phyloP scores from a whole-genome alignment of 2,113 vertebrate genomes.

The Dipodomys merriami region DNA sequence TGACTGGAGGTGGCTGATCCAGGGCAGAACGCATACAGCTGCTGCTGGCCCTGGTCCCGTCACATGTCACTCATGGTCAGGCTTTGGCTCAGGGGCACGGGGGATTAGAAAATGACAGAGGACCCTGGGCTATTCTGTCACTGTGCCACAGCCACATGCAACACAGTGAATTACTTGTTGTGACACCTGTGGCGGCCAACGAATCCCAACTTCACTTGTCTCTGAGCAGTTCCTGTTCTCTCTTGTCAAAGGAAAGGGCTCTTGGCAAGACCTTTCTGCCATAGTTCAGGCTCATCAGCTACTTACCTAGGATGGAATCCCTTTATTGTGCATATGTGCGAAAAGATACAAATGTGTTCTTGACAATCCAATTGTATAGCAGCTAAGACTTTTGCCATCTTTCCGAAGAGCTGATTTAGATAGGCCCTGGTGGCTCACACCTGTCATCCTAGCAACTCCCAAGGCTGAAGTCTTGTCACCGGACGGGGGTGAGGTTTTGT shows the following conservation, averaged over 20 bases:
- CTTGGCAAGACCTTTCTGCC: slow-evolving; percentile 67
- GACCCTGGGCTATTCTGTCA: not conserved
- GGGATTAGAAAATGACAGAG: not conserved
- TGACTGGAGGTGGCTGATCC: not conserved
- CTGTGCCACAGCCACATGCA: not conserved
- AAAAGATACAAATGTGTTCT: slow-evolving; percentile 79
- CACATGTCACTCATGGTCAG: not conserved
- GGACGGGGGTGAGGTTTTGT: too few relatives aligned
- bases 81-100: too few relatives aligned
- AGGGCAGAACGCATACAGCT: not conserved
- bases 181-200: slow-evolving; percentile 20
- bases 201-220: slow-evolving; percentile 70
- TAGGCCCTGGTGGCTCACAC: too few relatives aligned
- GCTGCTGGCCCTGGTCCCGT: too few relatives aligned
- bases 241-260: slow-evolving; percentile 75
- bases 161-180: not conserved
- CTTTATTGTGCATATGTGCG: slow-evolving; percentile 79
- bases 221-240: slow-evolving; percentile 65
- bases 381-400: slow-evolving; percentile 50
- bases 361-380: slow-evolving; percentile 58
- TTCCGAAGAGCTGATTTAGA: too few relatives aligned
- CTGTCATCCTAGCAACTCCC: too few relatives aligned
- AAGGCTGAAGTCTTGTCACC: too few relatives aligned
- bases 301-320: slow-evolving; percentile 67
- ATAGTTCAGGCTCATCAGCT: slow-evolving; percentile 65